Conservation (phyloP, 2,113 vertebrate species). For the Orycteropus afer region DNA sequence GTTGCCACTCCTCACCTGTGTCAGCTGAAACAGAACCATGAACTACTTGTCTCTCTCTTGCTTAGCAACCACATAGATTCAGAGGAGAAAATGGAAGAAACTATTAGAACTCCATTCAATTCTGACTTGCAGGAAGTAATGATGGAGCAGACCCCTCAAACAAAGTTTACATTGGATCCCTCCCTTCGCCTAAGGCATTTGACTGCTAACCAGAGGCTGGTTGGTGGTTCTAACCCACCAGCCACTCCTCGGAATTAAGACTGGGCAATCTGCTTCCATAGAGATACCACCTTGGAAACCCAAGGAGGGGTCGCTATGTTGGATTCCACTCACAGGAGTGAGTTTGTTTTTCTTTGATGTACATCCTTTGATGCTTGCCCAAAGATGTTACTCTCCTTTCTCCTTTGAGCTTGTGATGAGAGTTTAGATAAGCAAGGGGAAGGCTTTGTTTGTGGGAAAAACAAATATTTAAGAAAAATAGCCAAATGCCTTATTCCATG, state of each 20-base stretch:
- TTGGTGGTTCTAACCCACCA: too few relatives aligned
- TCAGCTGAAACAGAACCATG: not conserved
- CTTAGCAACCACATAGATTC: not conserved
- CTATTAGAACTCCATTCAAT: not conserved
- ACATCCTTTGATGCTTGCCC: not conserved
- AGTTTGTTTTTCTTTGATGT: too few relatives aligned
- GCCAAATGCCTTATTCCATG: not conserved
- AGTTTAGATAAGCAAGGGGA: not conserved
- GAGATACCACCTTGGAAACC: too few relatives aligned
- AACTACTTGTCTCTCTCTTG: not conserved
- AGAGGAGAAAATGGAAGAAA: not conserved
- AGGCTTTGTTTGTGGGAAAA: not conserved
- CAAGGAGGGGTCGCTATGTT: too few relatives aligned
- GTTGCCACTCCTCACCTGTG: not conserved
- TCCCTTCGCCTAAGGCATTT: too few relatives aligned
- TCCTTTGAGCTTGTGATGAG: not conserved
- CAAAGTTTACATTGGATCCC: not conserved
- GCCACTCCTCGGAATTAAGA: too few relatives aligned
- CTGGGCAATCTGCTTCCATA: too few relatives aligned
- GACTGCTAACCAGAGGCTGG: too few relatives aligned
- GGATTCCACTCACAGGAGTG: too few relatives aligned
- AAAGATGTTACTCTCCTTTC: not conserved
- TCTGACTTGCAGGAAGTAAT: not conserved
- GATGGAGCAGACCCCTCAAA: not conserved
- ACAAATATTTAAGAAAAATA: not conserved